Conservation (phyloP, 92 coral and sea anemone species). For the Actinernus sp. region DNA sequence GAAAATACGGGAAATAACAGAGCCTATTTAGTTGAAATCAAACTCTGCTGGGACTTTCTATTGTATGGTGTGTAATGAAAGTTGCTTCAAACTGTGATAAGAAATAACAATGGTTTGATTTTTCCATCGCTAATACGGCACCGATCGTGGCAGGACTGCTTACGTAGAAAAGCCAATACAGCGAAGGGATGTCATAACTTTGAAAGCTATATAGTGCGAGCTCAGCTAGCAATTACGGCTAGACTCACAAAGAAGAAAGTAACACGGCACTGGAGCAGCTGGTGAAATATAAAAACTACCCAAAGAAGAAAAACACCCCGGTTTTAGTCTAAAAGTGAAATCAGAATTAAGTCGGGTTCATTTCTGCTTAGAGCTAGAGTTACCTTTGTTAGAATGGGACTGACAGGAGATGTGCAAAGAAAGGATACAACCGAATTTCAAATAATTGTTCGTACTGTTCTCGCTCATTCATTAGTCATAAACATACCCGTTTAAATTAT, state of each 20-base stretch:
- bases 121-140: slow-evolving; percentile 21
- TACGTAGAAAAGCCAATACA: neutral
- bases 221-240: neutral
- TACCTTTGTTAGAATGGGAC: too few species aligned
- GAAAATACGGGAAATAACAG: neutral
- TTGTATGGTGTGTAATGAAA: slow-evolving; percentile 5
- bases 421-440: too few species aligned
- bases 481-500: slow-evolving; percentile 22
- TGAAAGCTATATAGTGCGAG: neutral
- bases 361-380: too few species aligned
- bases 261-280: too few species aligned
- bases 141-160: slow-evolving; percentile 2
- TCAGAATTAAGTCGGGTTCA: too few species aligned
- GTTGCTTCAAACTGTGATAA: slow-evolving; percentile 32
- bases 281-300: too few species aligned
- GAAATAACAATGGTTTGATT: slow-evolving; percentile 22
- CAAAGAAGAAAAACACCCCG: too few species aligned
- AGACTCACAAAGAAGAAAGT: neutral
- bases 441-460: too few species aligned
- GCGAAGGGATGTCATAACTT: slow-evolving; percentile 1
- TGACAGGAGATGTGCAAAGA: too few species aligned
- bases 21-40: neutral
- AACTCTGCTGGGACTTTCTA: neutral
- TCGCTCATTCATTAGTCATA: slow-evolving; percentile 24
- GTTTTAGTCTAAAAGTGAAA: too few species aligned